Percentiles rank a stretch among this genome's conserved stretches.
phyloP scores from a whole-genome alignment of 2,113 vertebrate genomes.

The Brachyhypopomus occidentalis region DNA sequence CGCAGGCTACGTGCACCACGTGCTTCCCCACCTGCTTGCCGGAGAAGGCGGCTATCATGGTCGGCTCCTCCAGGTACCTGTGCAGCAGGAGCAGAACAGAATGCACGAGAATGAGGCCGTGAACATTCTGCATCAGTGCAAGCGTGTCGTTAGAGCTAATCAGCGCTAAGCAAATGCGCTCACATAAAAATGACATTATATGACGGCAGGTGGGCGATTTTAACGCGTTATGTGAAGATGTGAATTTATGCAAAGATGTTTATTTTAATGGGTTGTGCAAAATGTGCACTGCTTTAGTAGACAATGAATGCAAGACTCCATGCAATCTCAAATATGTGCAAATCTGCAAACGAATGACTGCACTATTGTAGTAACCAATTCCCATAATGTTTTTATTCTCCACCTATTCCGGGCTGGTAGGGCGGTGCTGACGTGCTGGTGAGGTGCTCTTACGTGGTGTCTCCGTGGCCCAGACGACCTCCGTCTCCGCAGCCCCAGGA shows the following conservation, averaged over 20 bases:
- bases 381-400: background rate
- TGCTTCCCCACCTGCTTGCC: constrained; percentile 92
- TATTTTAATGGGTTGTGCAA: no score
- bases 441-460: constrained; percentile 85
- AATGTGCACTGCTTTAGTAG: background rate
- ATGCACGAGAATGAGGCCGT: no score
- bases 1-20: constrained; percentile 89
- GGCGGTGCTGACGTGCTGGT: background rate
- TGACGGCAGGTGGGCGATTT: no score
- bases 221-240: no score
- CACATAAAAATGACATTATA: no score
- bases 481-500: constrained; percentile 98
- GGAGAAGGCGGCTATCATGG: constrained; percentile 86
- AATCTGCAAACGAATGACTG: background rate
- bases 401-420: background rate
- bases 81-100: background rate
- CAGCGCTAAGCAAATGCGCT: no score
- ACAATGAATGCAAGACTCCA: no score
- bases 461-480: constrained; percentile 93
- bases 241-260: no score
- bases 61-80: constrained; percentile 93
- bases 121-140: no score
- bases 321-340: background rate
- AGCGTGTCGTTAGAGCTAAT: no score
- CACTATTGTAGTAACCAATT: background rate